Conservation (phyloP, 2,113 vertebrate genomes). For the Glareola pratincola region DNA sequence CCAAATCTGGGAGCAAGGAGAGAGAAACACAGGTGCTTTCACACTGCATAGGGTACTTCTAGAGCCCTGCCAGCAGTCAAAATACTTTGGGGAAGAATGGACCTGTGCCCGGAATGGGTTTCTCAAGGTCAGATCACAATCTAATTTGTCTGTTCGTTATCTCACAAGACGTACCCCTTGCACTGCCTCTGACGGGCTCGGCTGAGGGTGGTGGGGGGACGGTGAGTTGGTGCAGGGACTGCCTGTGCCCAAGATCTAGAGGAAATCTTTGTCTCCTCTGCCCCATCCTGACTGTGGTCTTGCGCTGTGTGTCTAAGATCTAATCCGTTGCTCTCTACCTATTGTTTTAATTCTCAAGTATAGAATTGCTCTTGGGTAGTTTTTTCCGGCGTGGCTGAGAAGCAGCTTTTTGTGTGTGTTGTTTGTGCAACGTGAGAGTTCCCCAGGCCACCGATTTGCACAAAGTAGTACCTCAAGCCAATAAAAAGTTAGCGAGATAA, state of each 20-base stretch:
- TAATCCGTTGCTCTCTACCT: background rate
- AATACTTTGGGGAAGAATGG: background rate
- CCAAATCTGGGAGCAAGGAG: background rate
- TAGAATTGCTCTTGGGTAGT: background rate
- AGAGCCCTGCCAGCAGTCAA: background rate
- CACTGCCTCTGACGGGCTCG: background rate
- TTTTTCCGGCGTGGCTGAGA: background rate
- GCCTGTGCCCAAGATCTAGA: background rate
- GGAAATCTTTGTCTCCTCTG: background rate
- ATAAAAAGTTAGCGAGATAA: background rate
- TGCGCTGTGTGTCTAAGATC: background rate
- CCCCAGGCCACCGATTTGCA: background rate
- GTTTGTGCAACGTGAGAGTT: background rate
- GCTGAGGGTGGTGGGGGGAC: background rate
- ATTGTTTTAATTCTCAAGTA: background rate
- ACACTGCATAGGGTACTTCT: background rate
- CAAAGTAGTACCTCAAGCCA: background rate
- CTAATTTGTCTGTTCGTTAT: background rate
- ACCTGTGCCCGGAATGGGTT: background rate
- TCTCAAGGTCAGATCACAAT: background rate
- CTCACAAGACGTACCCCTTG: rapidly evolving
- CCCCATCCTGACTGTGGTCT: background rate
- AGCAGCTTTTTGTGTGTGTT: background rate
- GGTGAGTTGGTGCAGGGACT: background rate
- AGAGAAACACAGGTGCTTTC: background rate